A percentile compares a stretch with the other conserved stretches of the same genome.
Evolutionary conservation across 2,888 invertebrate genomes (phyloP).

Genomic region (Odontocerum albicorne): DNA sequence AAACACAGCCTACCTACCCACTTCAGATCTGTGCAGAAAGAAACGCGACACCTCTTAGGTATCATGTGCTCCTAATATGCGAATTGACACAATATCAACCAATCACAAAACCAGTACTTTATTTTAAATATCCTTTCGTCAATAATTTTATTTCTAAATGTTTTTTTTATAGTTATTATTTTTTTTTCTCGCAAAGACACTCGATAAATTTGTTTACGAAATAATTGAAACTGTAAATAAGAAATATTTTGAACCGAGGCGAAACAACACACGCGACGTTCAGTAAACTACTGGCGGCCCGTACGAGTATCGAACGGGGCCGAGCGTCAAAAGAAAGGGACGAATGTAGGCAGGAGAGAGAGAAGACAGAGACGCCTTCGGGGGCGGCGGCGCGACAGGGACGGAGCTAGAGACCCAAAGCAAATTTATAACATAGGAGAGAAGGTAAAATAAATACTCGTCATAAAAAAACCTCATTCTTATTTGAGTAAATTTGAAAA

Average conservation of each 20-base stretch:
- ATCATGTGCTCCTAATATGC: background rate
- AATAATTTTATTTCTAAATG: too few relatives aligned
- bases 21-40: constrained; percentile 5
- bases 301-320: constrained; percentile 25
- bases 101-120: constrained; percentile 6
- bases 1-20: constrained; percentile 8
- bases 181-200: constrained; percentile 1
- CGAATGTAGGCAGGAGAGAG: constrained; percentile 12
- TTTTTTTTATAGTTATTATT: too few relatives aligned
- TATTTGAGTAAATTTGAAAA: background rate
- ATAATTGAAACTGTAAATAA: constrained; percentile 18
- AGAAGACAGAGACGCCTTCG: constrained; percentile 12
- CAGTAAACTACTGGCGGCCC: constrained; percentile 21
- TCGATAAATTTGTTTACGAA: constrained; percentile 23
- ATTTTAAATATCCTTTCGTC: too few relatives aligned
- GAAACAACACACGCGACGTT: constrained; percentile 6
- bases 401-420: background rate
- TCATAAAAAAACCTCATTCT: too few relatives aligned
- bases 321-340: constrained; percentile 11
- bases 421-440: background rate
- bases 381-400: constrained; percentile 19
- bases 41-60: constrained; percentile 5
- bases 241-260: background rate
- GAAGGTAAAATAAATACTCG: too few relatives aligned
- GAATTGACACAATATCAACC: constrained; percentile 7